A percentile compares a stretch with the other conserved stretches of the same genome.
Conservation (phyloP, 1,140 invertebrate species). For the Triops cancriformis region DNA sequence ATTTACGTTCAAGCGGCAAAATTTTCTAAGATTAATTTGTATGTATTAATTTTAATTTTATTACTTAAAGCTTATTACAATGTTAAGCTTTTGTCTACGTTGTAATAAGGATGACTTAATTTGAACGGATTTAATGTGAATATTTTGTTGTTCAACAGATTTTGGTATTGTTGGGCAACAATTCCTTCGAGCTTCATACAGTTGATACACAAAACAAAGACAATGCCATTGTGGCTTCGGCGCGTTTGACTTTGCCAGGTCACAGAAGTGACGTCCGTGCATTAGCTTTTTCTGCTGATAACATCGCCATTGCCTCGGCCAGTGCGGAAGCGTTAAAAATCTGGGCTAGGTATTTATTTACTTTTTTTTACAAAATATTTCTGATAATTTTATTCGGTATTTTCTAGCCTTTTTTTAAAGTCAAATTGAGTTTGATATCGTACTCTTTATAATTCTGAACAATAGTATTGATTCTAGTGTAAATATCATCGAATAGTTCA, state of each 20-base stretch:
- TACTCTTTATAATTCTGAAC: too few relatives aligned
- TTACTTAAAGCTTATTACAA: too few relatives aligned
- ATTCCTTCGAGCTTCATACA: constrained; percentile 41
- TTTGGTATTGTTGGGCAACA: constrained; percentile 41
- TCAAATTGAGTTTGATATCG: too few relatives aligned
- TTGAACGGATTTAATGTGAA: constrained; percentile 14
- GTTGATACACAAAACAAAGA: constrained; percentile 57
- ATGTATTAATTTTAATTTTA: too few relatives aligned
- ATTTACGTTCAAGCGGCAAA: too few relatives aligned
- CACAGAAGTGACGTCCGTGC: constrained; percentile 82
- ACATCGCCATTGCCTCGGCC: constrained; percentile 71
- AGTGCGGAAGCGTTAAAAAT: constrained; percentile 81
- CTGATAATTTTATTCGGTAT: too few relatives aligned
- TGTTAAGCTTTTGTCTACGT: too few relatives aligned
- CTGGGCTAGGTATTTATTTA: constrained; percentile 67
- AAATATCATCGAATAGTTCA: too few relatives aligned
- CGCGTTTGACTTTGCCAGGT: constrained; percentile 52
- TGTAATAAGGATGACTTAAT: too few relatives aligned
- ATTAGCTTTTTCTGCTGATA: constrained; percentile 84
- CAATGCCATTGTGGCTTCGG: background rate
- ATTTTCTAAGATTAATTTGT: too few relatives aligned
- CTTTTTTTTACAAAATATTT: background rate
- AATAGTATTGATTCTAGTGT: too few relatives aligned
- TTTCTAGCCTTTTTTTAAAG: too few relatives aligned
- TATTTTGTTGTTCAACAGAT: constrained; percentile 34